Evolutionary conservation across 1,140 invertebrate species (phyloP).

Genomic region (Lordiphosa mommai): DNA sequence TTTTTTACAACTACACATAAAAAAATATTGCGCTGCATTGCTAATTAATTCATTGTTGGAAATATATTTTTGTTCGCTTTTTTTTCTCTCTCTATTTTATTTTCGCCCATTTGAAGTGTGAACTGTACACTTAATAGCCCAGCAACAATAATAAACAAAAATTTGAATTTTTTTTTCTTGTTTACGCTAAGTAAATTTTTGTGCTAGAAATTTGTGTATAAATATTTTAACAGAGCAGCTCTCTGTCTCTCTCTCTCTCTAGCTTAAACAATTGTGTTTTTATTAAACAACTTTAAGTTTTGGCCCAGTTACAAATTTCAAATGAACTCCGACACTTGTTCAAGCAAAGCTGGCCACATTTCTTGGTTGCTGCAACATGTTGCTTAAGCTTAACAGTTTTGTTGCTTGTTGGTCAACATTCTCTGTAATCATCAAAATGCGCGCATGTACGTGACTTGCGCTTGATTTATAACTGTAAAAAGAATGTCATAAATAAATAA

Average conservation of each 20-base stretch:
- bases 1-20: slow-evolving; percentile 28
- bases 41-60: slow-evolving; percentile 64
- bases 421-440: too few relatives aligned
- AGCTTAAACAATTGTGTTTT: slow-evolving; percentile 23
- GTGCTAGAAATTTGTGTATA: slow-evolving; percentile 11
- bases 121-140: slow-evolving; percentile 26
- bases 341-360: too few relatives aligned
- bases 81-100: not conserved
- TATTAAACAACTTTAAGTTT: slow-evolving; percentile 24
- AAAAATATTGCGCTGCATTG: slow-evolving; percentile 46
- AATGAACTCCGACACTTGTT: too few relatives aligned
- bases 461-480: slow-evolving; percentile 50
- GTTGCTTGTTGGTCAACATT: too few relatives aligned
- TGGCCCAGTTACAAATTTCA: slow-evolving; percentile 58
- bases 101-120: slow-evolving; percentile 17
- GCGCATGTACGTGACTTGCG: slow-evolving; percentile 40
- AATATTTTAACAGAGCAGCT: slow-evolving; percentile 31
- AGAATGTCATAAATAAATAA: slow-evolving; percentile 39
- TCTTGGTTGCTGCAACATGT: too few relatives aligned
- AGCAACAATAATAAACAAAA: slow-evolving; percentile 17
- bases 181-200: slow-evolving; percentile 23
- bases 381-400: too few relatives aligned
- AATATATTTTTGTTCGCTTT: slow-evolving; percentile 29
- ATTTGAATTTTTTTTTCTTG: slow-evolving; percentile 15
- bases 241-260: too few relatives aligned